These are phyloP conservation scores for Aurelia aurita DNA, from an alignment of 30 jellyfish, hydroid and myxozoan species.

Conservation along the genomic window DNA sequence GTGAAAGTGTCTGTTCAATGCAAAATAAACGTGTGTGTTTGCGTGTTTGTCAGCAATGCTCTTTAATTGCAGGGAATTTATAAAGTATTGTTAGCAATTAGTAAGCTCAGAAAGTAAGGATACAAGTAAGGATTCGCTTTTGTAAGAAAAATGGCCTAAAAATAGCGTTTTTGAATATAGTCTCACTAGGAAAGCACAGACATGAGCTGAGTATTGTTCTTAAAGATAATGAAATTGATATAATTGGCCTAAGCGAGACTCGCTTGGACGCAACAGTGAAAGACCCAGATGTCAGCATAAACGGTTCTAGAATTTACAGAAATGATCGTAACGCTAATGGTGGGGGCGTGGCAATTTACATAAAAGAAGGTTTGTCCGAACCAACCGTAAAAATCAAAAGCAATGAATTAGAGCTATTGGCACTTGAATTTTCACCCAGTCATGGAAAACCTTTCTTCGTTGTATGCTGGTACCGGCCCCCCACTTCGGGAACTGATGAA, in stretches of 20 bases:
- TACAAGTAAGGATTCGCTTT: slow-evolving; percentile 1
- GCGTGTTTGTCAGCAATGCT: no score
- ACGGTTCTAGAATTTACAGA: slow-evolving; percentile 9
- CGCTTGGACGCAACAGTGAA: slow-evolving; percentile 13
- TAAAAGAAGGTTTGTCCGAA: no score
- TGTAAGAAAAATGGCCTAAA: slow-evolving; percentile 20
- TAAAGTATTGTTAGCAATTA: slow-evolving; percentile 13
- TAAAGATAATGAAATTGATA: no score
- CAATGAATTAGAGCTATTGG: slow-evolving; percentile 20
- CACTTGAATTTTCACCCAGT: slow-evolving; percentile 10
- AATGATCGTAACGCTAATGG: slow-evolving; percentile 36
- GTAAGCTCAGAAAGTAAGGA: slow-evolving; percentile 2
- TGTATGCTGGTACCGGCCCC: slow-evolving; percentile 49
- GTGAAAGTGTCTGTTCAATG: no score
- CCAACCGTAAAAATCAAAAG: slow-evolving; percentile 5
- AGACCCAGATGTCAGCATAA: slow-evolving; percentile 5
- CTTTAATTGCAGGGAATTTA: no score
- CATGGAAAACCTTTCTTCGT: slow-evolving; percentile 31
- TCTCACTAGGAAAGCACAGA: slow-evolving; percentile 2
- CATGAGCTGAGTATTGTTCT: no score
- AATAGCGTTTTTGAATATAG: background rate
- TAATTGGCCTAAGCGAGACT: slow-evolving; percentile 30
- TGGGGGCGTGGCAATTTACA: slow-evolving; percentile 34
- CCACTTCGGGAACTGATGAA: background rate
- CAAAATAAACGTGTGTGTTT: no score